Percentiles rank a stretch among this genome's conserved stretches.
These are phyloP conservation scores for Numenius phaeopus DNA, from an alignment of 2,797 vertebrate genomes.

Conservation along the genomic window DNA sequence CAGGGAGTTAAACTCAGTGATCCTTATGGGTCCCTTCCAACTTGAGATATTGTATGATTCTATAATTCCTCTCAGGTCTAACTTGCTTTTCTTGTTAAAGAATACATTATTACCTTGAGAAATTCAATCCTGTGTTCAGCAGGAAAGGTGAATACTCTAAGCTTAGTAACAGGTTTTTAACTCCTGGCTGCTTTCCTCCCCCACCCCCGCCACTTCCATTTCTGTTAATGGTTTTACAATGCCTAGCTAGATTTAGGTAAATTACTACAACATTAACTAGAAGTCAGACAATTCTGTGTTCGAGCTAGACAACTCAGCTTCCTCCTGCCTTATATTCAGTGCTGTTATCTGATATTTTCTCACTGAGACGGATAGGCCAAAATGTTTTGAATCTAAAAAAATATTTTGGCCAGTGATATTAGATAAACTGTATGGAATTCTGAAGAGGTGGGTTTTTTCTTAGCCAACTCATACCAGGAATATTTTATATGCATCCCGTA, in stretches of 20 bases:
- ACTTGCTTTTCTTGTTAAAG: background rate
- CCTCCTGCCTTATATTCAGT: background rate
- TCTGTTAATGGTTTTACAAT: background rate
- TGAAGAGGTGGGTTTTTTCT: background rate
- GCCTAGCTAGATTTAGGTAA: background rate
- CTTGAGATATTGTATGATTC: background rate
- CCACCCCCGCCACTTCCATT: background rate
- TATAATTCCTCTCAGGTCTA: background rate
- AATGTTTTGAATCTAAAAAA: background rate
- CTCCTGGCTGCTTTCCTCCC: background rate
- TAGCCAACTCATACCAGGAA: background rate
- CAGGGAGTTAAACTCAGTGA: background rate
- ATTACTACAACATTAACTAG: background rate
- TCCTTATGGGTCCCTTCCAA: background rate
- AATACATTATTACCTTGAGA: background rate
- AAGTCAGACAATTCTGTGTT: background rate
- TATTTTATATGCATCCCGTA: background rate
- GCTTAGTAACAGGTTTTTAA: background rate
- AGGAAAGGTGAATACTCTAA: background rate
- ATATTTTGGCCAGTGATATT: background rate
- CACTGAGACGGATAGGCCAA: background rate
- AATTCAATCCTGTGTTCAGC: background rate
- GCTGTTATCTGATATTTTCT: background rate
- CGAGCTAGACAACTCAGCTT: background rate
- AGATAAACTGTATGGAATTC: background rate